Percentiles rank a stretch among this genome's conserved stretches.
Evolutionary conservation across 2,797 vertebrate genomes (phyloP).

Genomic region (Smutsia temminckii): DNA sequence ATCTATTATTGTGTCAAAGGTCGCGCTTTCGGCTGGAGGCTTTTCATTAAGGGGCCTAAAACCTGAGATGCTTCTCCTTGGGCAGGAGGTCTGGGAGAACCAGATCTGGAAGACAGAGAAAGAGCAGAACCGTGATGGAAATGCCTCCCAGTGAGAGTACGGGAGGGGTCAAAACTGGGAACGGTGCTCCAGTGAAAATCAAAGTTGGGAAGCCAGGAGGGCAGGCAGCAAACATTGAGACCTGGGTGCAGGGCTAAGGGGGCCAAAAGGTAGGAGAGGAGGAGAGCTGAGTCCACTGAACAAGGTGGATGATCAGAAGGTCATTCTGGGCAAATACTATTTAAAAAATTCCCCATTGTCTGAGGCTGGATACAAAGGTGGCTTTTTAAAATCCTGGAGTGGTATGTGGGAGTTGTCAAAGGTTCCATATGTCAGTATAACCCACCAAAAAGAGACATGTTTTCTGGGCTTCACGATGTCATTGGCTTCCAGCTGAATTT

Average conservation of each 20-base stretch:
- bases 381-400: not conserved
- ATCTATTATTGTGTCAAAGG: not conserved
- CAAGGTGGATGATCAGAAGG: not conserved
- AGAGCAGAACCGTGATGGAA: not conserved
- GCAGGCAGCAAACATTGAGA: not conserved
- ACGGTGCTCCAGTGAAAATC: not conserved
- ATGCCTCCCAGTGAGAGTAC: not conserved
- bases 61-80: not conserved
- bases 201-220: not conserved
- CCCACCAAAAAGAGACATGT: not conserved
- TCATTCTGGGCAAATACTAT: not conserved
- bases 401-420: not conserved
- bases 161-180: not conserved
- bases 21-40: not conserved
- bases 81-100: not conserved
- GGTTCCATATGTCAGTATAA: not conserved
- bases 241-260: not conserved
- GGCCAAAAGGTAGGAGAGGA: not conserved
- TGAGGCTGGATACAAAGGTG: not conserved
- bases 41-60: not conserved
- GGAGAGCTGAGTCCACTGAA: accelerated
- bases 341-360: not conserved
- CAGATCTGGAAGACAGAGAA: not conserved
- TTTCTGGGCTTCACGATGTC: not conserved
- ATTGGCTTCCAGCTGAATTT: not conserved